phyloP scores from a whole-genome alignment of 2,113 vertebrate species.

The Cepphus grylle region DNA sequence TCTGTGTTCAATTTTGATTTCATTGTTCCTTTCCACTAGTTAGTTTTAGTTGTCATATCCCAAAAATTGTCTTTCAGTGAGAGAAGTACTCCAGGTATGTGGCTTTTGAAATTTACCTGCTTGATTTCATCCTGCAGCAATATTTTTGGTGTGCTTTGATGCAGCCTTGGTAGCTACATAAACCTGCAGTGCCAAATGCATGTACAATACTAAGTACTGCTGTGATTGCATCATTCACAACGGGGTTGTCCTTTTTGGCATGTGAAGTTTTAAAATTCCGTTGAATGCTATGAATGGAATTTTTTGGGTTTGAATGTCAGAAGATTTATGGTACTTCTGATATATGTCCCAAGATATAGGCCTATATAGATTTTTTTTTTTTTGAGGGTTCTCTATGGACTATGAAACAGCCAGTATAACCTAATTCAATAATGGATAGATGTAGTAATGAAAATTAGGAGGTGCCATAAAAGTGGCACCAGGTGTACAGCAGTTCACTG shows the following conservation, averaged over 20 bases:
- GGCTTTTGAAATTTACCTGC: not conserved
- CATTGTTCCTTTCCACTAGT: not conserved
- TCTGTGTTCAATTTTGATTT: not conserved
- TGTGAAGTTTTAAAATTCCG: not conserved
- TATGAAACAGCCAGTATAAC: not conserved
- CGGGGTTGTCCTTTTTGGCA: not conserved
- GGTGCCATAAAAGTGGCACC: not conserved
- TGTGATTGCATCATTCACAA: not conserved
- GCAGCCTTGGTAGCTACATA: not conserved
- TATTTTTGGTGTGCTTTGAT: not conserved
- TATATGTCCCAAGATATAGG: not conserved
- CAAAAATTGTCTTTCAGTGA: not conserved
- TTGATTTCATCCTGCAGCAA: not conserved
- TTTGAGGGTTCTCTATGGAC: not conserved
- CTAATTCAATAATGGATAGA: not conserved
- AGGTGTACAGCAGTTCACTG: not conserved
- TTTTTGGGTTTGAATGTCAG: not conserved
- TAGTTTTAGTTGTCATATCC: not conserved
- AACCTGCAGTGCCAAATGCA: not conserved
- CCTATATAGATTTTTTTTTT: not conserved
- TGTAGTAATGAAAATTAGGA: not conserved
- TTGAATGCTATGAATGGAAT: not conserved
- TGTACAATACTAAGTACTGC: not conserved
- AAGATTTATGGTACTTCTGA: not conserved
- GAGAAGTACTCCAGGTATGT: not conserved